Evolutionary conservation across 2,888 invertebrate species (phyloP), one percentile per base, ranked within the genome.

Genomic region (Tetragonula carbonaria): DNA sequence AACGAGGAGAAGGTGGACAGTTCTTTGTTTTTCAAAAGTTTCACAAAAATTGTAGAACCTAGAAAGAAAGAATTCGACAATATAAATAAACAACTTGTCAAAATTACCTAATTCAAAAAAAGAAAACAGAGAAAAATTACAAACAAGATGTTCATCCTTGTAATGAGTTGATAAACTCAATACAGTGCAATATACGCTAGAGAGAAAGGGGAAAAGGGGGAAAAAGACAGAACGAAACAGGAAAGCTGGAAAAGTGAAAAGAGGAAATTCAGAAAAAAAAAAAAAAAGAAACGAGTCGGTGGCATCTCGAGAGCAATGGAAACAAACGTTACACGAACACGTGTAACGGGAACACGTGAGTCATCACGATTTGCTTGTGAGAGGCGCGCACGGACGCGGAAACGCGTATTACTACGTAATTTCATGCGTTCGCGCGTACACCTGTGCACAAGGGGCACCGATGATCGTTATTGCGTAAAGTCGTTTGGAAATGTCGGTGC

Each of bases 311-410:
- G 57, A 74, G 66, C 45, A 73, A 65, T 67, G 79, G 76, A 76
- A 78, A 83, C 86, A 78, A 82, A 87, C 80, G 28, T 55, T 76
- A 67, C 74, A 68, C 80, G 74, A 8, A 45, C 45, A 45, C 45
- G 67, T 71, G 86, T 92, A 93, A 93, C 93, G 93, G 93, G 90
- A 92, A 91, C 86, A 73, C 76, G 89, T 93, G 93, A 93, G 89
- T 93, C 93, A 93, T 91, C 89, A 82, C 78, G 85, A 91, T 91
- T 93, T 87, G 87, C 78, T 53, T 80, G 68, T 65, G 76, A 68
- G 79, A 67, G 80, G 67, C 50, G 83, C 59, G 57, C 81, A 78
- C 85, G 82, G 86, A 86, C 78, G 67, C 71, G 78, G 83, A 80
- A 83, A 87, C 80, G 77, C 82, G 74, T 74, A 89, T 87, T 84